Evolutionary conservation across 92 coral and sea anemone genomes (phyloP).

Genomic region (Micromussa lordhowensis): DNA sequence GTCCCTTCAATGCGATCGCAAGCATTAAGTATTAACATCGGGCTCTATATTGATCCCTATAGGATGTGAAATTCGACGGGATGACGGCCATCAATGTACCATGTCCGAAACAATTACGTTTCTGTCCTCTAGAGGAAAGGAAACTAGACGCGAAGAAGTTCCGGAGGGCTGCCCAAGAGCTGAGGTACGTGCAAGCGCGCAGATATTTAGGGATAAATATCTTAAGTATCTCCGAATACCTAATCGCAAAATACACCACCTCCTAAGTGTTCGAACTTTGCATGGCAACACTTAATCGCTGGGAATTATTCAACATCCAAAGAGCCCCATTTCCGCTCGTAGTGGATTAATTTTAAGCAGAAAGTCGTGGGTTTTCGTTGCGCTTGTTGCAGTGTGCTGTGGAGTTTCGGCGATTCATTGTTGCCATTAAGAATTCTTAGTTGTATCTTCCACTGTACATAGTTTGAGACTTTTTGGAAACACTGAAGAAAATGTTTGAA

Average conservation of each 20-base stretch:
- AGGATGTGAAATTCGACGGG: slow-evolving; percentile 55
- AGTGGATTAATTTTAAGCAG: neutral
- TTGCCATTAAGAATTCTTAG: slow-evolving; percentile 3
- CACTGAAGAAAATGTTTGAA: neutral
- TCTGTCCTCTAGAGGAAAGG: slow-evolving; percentile 72
- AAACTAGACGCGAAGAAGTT: slow-evolving; percentile 42
- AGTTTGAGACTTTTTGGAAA: neutral
- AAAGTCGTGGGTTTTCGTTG: neutral
- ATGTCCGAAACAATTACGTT: slow-evolving; percentile 75
- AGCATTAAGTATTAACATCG: slow-evolving; percentile 64
- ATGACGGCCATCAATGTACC: slow-evolving; percentile 42
- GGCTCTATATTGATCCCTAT: slow-evolving; percentile 36
- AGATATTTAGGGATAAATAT: neutral
- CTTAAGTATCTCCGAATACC: neutral
- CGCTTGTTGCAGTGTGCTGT: neutral
- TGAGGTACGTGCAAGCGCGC: slow-evolving; percentile 54
- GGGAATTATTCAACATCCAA: neutral
- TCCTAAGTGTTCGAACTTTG: slow-evolving; percentile 6
- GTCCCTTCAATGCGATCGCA: slow-evolving; percentile 52
- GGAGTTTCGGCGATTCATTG: slow-evolving; percentile 10
- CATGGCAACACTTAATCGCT: slow-evolving; percentile 28
- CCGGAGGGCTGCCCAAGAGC: slow-evolving; percentile 57
- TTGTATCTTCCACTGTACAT: neutral
- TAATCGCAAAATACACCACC: slow-evolving; percentile 1
- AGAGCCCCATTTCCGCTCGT: neutral